phyloP scores from a whole-genome alignment of 2,888 invertebrate species.

The Tetrapedia diversipes region DNA sequence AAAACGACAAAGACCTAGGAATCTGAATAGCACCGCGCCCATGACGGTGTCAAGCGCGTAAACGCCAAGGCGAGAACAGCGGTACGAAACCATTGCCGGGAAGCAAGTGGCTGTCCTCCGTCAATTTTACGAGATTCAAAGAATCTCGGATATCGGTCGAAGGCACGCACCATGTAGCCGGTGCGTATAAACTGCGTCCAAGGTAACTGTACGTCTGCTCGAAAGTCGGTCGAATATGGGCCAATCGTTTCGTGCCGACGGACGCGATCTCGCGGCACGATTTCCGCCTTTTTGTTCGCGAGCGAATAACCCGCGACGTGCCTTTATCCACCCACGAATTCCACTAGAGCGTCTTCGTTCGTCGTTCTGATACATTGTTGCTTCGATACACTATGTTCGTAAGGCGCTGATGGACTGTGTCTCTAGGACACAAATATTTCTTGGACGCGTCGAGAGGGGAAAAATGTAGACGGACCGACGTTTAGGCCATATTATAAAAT shows the following conservation, averaged over 20 bases:
- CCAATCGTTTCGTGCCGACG: constrained; percentile 36
- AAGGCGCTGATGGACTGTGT: no score
- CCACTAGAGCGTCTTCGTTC: no score
- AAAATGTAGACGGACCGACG: no score
- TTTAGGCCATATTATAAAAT: no score
- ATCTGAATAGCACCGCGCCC: constrained; percentile 16
- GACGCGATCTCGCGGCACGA: constrained; percentile 35
- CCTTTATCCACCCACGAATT: constrained; percentile 21
- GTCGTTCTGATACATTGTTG: no score
- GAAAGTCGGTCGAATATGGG: constrained; percentile 54
- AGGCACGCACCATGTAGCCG: constrained; percentile 28
- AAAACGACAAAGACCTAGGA: background rate
- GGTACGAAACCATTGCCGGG: constrained; percentile 7
- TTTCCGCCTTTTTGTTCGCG: constrained; percentile 34
- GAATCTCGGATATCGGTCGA: constrained; percentile 37
- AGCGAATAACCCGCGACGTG: background rate
- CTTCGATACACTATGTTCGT: no score
- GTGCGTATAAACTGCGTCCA: constrained; percentile 25
- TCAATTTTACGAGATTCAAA: constrained; percentile 54
- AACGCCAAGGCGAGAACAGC: background rate
- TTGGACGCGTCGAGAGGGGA: no score
- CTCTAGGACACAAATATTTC: no score
- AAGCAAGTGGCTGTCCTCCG: constrained; percentile 6
- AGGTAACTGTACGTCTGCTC: constrained; percentile 54
- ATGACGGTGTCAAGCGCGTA: background rate